Evolutionary conservation across 2,888 invertebrate genomes (phyloP).

Genomic region (Rhorus exstirpatorius): DNA sequence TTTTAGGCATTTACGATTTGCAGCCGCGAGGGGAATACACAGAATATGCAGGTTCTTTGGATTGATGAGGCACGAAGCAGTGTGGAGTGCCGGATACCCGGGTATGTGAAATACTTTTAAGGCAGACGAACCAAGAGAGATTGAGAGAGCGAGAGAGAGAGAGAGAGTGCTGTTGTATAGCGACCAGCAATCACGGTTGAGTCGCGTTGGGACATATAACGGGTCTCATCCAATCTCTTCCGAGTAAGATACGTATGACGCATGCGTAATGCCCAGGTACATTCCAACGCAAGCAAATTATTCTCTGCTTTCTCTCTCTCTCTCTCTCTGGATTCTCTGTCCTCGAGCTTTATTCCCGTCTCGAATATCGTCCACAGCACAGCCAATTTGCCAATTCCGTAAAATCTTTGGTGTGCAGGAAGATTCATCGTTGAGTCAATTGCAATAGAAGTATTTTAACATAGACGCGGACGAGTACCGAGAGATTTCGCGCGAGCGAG

Average conservation of each 20-base stretch:
- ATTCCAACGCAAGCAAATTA: constrained; percentile 86
- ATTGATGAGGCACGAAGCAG: no score
- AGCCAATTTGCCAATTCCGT: no score
- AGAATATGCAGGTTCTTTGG: neutral
- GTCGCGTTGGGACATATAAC: constrained; percentile 80
- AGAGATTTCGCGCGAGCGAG: constrained; percentile 72
- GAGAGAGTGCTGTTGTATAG: neutral
- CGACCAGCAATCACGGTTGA: constrained; percentile 49
- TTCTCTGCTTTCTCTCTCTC: constrained; percentile 57
- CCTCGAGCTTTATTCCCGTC: neutral
- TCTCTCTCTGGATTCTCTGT: constrained; percentile 58
- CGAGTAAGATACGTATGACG: constrained; percentile 88
- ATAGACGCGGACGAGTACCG: constrained; percentile 19
- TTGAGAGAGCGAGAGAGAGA: constrained; percentile 38
- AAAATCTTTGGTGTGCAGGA: no score
- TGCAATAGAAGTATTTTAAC: neutral
- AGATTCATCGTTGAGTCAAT: neutral
- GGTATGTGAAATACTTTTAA: constrained; percentile 48
- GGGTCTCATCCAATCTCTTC: constrained; percentile 85
- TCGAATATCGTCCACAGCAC: no score
- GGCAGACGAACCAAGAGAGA: constrained; percentile 57
- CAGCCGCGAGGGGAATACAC: no score
- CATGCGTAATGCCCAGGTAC: constrained; percentile 88
- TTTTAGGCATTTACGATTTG: no score
- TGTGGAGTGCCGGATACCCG: no score